A percentile compares a stretch with the other conserved stretches of the same genome.
Conservation (phyloP, 1,140 invertebrate genomes). For the Conus ventricosus region DNA sequence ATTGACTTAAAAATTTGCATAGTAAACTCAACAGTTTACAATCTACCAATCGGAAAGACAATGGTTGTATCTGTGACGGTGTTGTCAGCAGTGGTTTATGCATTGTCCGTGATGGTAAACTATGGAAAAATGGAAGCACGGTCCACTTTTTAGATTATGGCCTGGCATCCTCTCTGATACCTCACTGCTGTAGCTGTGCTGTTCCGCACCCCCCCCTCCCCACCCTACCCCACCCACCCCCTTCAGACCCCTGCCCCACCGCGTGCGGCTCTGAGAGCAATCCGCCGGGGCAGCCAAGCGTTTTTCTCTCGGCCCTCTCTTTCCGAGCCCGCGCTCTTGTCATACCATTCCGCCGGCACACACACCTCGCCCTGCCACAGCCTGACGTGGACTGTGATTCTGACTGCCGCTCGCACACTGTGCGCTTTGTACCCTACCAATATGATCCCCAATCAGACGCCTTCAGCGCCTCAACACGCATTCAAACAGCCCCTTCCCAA, state of each 20-base stretch:
- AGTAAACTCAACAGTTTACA: too few relatives aligned
- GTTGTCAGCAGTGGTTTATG: constrained; percentile 20
- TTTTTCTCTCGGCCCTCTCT: too few relatives aligned
- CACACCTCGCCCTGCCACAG: constrained; percentile 29
- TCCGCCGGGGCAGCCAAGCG: neutral
- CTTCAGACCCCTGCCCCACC: neutral
- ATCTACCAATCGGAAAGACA: neutral
- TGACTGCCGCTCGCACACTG: constrained; percentile 34
- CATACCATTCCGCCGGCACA: constrained; percentile 29
- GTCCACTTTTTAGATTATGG: constrained; percentile 30
- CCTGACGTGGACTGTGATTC: constrained; percentile 19
- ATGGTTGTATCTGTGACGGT: neutral
- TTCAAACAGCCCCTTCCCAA: neutral
- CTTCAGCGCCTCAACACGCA: constrained; percentile 18
- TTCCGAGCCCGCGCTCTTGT: neutral
- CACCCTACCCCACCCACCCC: neutral
- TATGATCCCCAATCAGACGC: constrained; percentile 34
- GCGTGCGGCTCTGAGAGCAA: constrained; percentile 5
- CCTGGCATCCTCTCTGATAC: neutral
- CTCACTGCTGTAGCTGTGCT: constrained; percentile 16
- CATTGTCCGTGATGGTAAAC: constrained; percentile 30
- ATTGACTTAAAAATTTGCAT: too few relatives aligned
- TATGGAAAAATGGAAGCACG: constrained; percentile 36
- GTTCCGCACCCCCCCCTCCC: neutral
- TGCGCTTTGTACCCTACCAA: constrained; percentile 26